Percentiles rank a stretch among this genome's conserved stretches.
These are phyloP conservation scores for Orthonyx spaldingii DNA, from an alignment of 2,113 vertebrate genomes.

Conservation along the genomic window DNA sequence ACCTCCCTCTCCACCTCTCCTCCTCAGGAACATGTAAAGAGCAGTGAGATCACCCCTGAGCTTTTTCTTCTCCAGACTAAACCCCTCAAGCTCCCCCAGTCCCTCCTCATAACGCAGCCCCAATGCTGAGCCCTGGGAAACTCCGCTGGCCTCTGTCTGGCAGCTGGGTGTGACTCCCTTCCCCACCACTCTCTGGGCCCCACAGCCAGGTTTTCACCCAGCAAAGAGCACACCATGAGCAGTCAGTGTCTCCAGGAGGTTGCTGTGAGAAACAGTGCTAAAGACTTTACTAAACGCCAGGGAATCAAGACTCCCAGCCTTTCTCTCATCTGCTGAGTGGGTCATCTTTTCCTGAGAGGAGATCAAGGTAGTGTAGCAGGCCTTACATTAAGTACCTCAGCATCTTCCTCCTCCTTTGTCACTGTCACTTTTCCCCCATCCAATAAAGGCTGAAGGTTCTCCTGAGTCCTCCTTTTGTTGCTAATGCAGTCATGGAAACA, in stretches of 20 bases:
- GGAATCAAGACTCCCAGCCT: neutral
- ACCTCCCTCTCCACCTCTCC: neutral
- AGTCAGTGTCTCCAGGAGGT: neutral
- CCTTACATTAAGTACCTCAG: neutral
- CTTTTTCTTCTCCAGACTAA: neutral
- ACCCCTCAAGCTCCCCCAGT: neutral
- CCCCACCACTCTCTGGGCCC: neutral
- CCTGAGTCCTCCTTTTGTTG: neutral
- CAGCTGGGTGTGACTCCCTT: neutral
- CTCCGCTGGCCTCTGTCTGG: accelerated
- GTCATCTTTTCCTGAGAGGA: neutral
- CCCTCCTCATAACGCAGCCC: neutral
- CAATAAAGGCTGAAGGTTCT: neutral
- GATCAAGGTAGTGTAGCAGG: neutral
- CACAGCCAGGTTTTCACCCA: neutral
- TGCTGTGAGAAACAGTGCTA: neutral
- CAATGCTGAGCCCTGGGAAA: neutral
- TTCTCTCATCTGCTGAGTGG: neutral
- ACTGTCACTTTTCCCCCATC: neutral
- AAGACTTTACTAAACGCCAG: neutral
- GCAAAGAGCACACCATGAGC: neutral
- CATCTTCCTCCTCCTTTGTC: neutral
- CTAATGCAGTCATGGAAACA: neutral
- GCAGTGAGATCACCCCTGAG: neutral
- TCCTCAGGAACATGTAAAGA: neutral